These are phyloP conservation scores for Tupaia tana DNA, from an alignment of 2,113 vertebrate genomes.

Conservation along the genomic window DNA sequence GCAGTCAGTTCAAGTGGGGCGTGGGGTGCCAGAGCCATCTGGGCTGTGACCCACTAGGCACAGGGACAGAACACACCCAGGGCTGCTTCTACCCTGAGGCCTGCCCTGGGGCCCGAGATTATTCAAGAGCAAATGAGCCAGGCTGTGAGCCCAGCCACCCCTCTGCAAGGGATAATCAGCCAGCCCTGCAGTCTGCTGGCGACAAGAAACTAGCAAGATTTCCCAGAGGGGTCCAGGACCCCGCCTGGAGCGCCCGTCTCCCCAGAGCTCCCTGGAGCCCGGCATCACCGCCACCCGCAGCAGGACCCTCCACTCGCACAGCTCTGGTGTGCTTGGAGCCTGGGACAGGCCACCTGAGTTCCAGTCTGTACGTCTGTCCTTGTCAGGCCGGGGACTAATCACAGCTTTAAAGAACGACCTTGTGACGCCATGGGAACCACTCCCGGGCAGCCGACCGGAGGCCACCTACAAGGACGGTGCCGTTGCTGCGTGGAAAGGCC, in stretches of 20 bases:
- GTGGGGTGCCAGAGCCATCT: no score
- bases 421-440: background rate
- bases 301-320: background rate
- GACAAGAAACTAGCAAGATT: background rate
- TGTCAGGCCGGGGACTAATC: background rate
- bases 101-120: background rate
- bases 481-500: background rate
- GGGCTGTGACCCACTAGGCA: no score
- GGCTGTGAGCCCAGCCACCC: background rate
- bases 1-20: background rate
- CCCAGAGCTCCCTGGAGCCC: background rate
- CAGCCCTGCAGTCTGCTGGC: no score
- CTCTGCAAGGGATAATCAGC: background rate
- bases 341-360: background rate
- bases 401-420: background rate
- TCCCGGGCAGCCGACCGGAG: no score
- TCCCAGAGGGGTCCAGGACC: background rate
- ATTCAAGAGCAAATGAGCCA: background rate
- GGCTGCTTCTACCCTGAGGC: no score
- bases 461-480: fast-evolving
- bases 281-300: background rate
- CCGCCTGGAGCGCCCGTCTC: background rate
- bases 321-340: background rate
- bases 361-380: background rate
- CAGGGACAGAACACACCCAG: background rate